phyloP scores from a whole-genome alignment of 1,140 invertebrate genomes.

The Drosophila rufa region DNA sequence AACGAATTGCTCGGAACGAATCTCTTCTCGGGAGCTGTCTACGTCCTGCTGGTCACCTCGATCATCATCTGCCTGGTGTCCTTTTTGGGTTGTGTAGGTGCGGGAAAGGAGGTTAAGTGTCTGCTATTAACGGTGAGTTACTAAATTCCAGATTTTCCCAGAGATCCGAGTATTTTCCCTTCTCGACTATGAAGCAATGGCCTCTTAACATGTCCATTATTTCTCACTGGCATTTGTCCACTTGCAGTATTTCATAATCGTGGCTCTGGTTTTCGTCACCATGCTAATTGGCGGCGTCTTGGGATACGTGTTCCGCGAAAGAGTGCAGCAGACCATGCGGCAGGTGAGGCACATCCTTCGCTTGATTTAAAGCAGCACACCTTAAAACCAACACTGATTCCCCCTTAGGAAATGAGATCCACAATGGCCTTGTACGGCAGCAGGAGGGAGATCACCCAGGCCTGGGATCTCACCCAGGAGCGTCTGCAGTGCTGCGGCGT shows the following conservation, averaged over 20 bases:
- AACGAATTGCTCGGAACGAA: slow-evolving; percentile 93
- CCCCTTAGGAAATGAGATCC: slow-evolving; percentile 89
- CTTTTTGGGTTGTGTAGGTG: slow-evolving; percentile 94
- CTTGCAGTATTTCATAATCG: slow-evolving; percentile 93
- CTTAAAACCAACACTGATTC: neutral
- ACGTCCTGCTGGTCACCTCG: slow-evolving; percentile 92
- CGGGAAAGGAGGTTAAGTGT: slow-evolving; percentile 94
- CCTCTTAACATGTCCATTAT: slow-evolving; percentile 52
- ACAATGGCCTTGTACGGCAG: slow-evolving; percentile 90
- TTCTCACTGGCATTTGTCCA: slow-evolving; percentile 53
- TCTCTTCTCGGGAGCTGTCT: slow-evolving; percentile 92
- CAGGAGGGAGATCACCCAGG: slow-evolving; percentile 88
- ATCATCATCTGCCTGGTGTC: slow-evolving; percentile 91
- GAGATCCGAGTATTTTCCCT: neutral
- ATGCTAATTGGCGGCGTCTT: slow-evolving; percentile 95
- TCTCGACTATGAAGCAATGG: neutral
- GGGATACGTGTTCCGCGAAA: slow-evolving; percentile 94
- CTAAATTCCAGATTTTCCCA: neutral
- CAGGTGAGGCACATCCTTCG: slow-evolving; percentile 65
- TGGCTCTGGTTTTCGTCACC: slow-evolving; percentile 94
- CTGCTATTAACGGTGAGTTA: slow-evolving; percentile 91
- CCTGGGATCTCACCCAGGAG: slow-evolving; percentile 94
- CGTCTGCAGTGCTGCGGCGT: slow-evolving; percentile 94
- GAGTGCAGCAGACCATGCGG: slow-evolving; percentile 90
- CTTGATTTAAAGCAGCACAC: neutral